phyloP scores from a whole-genome alignment of 2,888 invertebrate species.

The Oscheius sp. region DNA sequence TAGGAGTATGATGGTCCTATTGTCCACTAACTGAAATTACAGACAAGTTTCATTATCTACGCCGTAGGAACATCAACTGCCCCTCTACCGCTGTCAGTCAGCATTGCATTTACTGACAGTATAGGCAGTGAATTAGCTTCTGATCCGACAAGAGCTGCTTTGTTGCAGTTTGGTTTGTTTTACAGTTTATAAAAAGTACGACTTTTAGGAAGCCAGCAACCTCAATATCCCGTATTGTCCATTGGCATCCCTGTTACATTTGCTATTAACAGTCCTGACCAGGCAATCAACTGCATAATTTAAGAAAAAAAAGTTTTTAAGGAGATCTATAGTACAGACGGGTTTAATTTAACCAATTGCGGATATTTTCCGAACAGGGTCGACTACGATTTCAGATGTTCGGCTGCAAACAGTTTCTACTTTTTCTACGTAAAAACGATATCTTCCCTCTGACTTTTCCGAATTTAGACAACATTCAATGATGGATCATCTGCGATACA shows the following conservation, averaged over 20 bases:
- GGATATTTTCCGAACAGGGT: neutral
- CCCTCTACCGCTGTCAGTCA: neutral
- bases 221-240: neutral
- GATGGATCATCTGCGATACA: neutral
- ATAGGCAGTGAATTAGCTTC: too few relatives aligned
- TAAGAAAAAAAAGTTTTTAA: neutral
- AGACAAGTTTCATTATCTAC: neutral
- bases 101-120: neutral
- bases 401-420: constrained; percentile 7
- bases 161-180: neutral
- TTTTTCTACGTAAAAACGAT: constrained; percentile 13
- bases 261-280: neutral
- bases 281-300: neutral
- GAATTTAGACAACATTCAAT: constrained; percentile 24
- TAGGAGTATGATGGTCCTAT: neutral
- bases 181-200: neutral
- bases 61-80: neutral
- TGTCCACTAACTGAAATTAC: neutral
- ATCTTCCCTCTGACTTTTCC: too few relatives aligned
- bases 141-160: neutral
- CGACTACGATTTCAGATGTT: constrained; percentile 7
- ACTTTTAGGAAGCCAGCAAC: neutral
- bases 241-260: neutral
- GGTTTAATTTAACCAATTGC: neutral
- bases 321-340: neutral